Evolutionary conservation across 2,113 vertebrate species (phyloP).

Genomic region (Stictonetta naevosa): DNA sequence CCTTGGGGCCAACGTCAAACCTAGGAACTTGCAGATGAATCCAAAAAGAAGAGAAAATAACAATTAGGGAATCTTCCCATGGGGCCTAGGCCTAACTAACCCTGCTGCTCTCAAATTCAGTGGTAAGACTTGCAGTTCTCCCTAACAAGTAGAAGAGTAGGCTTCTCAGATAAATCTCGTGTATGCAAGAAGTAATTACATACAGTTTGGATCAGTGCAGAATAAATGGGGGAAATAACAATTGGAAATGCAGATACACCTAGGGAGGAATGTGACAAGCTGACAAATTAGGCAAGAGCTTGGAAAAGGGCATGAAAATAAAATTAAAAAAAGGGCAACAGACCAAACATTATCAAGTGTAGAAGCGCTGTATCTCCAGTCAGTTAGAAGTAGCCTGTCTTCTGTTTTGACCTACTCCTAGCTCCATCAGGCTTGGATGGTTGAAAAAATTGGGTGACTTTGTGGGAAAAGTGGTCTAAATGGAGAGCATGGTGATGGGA

Average conservation of each 20-base stretch:
- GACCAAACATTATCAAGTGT: not conserved
- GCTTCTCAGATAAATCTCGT: not conserved
- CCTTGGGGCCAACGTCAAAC: not conserved
- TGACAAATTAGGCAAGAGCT: constrained; percentile 3
- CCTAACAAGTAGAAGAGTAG: not conserved
- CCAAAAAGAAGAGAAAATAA: not conserved
- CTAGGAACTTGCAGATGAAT: not conserved
- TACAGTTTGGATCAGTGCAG: not conserved
- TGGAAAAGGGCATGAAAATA: not conserved
- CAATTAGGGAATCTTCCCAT: not conserved
- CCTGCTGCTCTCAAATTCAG: not conserved
- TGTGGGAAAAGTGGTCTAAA: not conserved
- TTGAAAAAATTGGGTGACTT: not conserved
- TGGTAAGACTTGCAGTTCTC: not conserved
- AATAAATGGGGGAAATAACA: not conserved
- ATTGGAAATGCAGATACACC: not conserved
- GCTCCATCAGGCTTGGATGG: not conserved
- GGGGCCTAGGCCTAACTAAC: not conserved
- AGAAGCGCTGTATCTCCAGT: not conserved
- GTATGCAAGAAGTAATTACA: not conserved
- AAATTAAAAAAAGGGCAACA: not conserved
- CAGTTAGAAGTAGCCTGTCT: not conserved
- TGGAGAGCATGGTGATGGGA: not conserved
- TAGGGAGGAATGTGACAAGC: constrained; percentile 2
- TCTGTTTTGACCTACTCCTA: not conserved